Evolutionary conservation across 2,888 invertebrate species (phyloP).

Genomic region (Drosophila helvetica): DNA sequence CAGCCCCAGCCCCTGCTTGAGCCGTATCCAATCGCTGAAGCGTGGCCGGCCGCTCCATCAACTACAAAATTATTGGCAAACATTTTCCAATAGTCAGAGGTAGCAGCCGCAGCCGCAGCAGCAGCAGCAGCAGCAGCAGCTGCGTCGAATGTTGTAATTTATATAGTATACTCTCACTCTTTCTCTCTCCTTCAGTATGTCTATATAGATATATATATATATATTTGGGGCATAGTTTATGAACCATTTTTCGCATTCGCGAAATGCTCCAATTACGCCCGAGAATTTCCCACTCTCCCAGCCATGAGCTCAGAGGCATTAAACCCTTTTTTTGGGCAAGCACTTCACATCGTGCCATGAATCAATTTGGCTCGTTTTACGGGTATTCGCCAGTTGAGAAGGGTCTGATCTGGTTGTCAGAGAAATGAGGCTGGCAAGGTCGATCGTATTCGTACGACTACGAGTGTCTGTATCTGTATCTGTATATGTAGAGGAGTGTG

Average conservation of each 20-base stretch:
- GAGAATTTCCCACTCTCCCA: slow-evolving; percentile 51
- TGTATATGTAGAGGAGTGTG: neutral
- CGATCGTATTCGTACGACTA: slow-evolving; percentile 26
- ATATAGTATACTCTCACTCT: slow-evolving; percentile 63
- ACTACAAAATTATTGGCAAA: slow-evolving; percentile 70
- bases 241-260: slow-evolving; percentile 55
- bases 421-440: slow-evolving; percentile 42
- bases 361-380: slow-evolving; percentile 26
- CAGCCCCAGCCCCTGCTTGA: slow-evolving; percentile 10
- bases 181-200: slow-evolving; percentile 10
- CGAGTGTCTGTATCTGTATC: neutral
- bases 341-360: slow-evolving; percentile 18
- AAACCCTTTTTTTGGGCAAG: slow-evolving; percentile 25
- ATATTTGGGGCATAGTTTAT: slow-evolving; percentile 44
- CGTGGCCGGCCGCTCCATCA: slow-evolving; percentile 66
- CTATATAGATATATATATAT: slow-evolving; percentile 1
- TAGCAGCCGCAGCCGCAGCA: slow-evolving; percentile 6
- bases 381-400: slow-evolving; percentile 23
- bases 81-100: slow-evolving; percentile 69
- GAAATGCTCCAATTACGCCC: slow-evolving; percentile 71
- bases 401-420: slow-evolving; percentile 44
- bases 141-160: slow-evolving; percentile 67
- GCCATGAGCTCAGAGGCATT: slow-evolving; percentile 33
- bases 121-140: slow-evolving; percentile 6
- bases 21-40: slow-evolving; percentile 69